Evolutionary conservation across 2,113 vertebrate species (phyloP), one percentile per base, ranked within the genome.

Genomic region (Terrapene triunguis): DNA sequence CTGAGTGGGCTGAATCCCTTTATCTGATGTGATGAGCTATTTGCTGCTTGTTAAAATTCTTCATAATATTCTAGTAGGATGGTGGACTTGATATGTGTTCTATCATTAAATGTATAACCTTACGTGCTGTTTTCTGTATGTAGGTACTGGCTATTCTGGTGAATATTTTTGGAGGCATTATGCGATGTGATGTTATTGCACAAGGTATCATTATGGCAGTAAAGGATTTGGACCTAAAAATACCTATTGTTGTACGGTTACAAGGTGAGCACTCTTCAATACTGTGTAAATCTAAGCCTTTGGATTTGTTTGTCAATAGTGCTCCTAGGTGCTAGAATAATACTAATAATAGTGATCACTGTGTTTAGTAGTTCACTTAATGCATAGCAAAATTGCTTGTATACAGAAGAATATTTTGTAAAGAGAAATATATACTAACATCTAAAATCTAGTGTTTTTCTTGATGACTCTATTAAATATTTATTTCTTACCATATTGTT

Each of bases 151-250:
- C 99, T 97, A 99, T 99, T 98, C 97, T 99, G 83, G 99, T 99
- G 83, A 99, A 99, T 98, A 99, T 99, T 98, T 99, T 99, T 54
- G 99, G 99, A 93, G 99, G 99, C 94, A 99, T 99, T 96, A 99
- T 99, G 99, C 98, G 99, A 57, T 99, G 99, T 97, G 99, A 99
- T 53, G 98, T 99, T 96, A 99, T 99, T 93, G 99, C 99, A 51
- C 99, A 99, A 97, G 99, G 99, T 87, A 99, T 99, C 48, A 99
- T 99, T 95, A 99, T 99, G 98, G 99, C 99, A 29, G 99, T 99
- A 59, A 98, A 98, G 74, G 99, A 99, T 97, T 98, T 99, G 97
- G 98, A 99, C 74, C 98, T 99, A 53, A 99, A 98, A 98, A 99
- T 99, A 97, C 99, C 99, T 89, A 99, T 99, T 87, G 99, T 99